phyloP scores from a whole-genome alignment of 2,113 vertebrate genomes.

The Gambusia holbrooki region DNA sequence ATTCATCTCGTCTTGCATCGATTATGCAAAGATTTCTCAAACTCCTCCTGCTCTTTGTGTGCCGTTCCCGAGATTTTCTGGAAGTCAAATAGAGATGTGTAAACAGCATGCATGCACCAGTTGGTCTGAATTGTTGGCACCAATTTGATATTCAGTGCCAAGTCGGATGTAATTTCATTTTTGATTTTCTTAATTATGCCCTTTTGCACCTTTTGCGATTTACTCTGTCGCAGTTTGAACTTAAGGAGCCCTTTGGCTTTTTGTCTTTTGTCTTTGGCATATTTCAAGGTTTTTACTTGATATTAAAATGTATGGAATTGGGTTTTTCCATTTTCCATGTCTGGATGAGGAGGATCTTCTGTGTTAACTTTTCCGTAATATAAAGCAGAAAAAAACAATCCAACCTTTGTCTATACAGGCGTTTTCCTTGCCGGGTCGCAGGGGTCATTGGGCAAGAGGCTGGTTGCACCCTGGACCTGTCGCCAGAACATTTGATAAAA shows the following conservation, averaged over 20 bases:
- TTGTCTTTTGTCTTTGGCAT: too few relatives aligned
- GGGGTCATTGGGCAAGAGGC: too few relatives aligned
- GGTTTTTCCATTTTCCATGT: too few relatives aligned
- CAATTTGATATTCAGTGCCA: conserved; percentile 36
- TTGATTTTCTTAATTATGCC: conserved; percentile 8
- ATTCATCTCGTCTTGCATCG: conserved; percentile 45
- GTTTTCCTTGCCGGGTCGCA: too few relatives aligned
- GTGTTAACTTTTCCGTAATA: too few relatives aligned
- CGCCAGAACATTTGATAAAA: too few relatives aligned
- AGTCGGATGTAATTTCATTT: conserved; percentile 46
- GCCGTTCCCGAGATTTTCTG: conserved; percentile 67
- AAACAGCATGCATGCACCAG: conserved; percentile 58
- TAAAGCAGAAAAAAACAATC: too few relatives aligned
- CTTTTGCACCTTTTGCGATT: background rate
- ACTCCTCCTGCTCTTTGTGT: conserved; percentile 56
- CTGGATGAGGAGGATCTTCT: too few relatives aligned
- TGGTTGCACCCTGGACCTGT: too few relatives aligned
- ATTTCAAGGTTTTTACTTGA: too few relatives aligned
- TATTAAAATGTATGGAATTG: too few relatives aligned
- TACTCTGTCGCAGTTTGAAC: background rate
- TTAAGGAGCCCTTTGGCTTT: background rate
- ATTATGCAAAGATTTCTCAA: conserved; percentile 63
- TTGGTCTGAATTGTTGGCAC: conserved; percentile 54
- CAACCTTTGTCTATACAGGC: too few relatives aligned
- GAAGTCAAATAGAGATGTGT: conserved; percentile 70